Base-by-base conservation (phyloP, 2,113 vertebrate genomes). In the Rhombomys opimus region DNA sequence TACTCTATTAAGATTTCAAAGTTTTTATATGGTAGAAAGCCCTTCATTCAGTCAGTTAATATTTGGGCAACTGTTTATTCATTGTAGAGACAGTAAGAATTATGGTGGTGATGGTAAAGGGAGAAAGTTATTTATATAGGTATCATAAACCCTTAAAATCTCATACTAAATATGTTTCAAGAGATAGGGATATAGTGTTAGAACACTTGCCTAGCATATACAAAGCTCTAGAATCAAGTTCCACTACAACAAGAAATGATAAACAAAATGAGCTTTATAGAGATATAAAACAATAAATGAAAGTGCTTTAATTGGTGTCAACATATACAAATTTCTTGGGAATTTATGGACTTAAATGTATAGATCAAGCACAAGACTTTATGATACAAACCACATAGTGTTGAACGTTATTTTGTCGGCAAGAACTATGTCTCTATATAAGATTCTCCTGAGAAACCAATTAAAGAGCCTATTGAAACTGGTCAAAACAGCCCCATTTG, bases 281-380 rank as follows among this genome's bases (percentile, higher is more conserved):
- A 68, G 14, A 11, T 67, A 41, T 61, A 93, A 90, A 95, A 82
- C 91, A n/a, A 85, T 30, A 87, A 77, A n/a, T 72, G 17, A 46
- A 84, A 32, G 17, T 30, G 41, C 7, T 63, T 41, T 63, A 86
- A 32, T 20, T 68, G 38, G 70, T 4, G 17, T 77, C 7, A 50
- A 67, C 41, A 67, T 18, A 12, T 77, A 14, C 32, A n/a, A 5
- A 76, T 94, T 90, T 54, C 30, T 90, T 87, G 13, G 70, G 13
- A 12, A n/a, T 50, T 72, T 70, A 65, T 27, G 3, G 25, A 91
- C 20, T 63, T 54, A 89, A 25, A 11, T 18, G 0, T 80, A 0
- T 89, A 22, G 5, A 35, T 27, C 30, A 94, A 90, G 84, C 30
- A 41, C n/a, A 50, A 82, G 41, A 6, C 50, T 76, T 61, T 85